Percentiles rank a stretch among this genome's conserved stretches.
Evolutionary conservation across 2,888 invertebrate species (phyloP).

Genomic region (Drosophila suboccidentalis): DNA sequence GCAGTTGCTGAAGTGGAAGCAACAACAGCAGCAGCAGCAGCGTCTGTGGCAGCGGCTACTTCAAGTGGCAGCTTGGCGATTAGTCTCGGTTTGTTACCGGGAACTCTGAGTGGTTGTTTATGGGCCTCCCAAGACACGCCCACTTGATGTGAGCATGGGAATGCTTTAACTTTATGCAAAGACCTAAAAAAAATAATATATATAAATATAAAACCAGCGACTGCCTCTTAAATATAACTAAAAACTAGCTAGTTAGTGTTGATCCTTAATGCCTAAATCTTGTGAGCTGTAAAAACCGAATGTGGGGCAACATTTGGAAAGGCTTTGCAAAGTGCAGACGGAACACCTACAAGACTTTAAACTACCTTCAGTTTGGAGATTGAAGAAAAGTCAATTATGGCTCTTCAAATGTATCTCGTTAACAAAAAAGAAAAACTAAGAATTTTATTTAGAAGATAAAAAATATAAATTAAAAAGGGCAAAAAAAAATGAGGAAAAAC

Average conservation of each 20-base stretch:
- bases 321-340: background rate
- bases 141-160: constrained; percentile 57
- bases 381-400: background rate
- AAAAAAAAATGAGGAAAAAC: too few species aligned
- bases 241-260: constrained; percentile 18
- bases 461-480: too few species aligned
- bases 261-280: constrained; percentile 3
- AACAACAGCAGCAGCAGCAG: constrained; percentile 22
- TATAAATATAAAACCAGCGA: constrained; percentile 2
- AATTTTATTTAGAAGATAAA: too few species aligned
- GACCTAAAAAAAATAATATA: constrained; percentile 3
- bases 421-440: background rate
- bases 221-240: constrained; percentile 17
- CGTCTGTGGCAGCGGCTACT: constrained; percentile 59
- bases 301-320: constrained; percentile 6
- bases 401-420: background rate
- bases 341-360: background rate
- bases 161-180: constrained; percentile 42
- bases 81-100: constrained; percentile 77
- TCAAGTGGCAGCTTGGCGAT: constrained; percentile 72
- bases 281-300: constrained; percentile 1
- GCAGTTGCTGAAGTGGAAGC: constrained; percentile 44
- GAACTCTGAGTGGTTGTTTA: constrained; percentile 72
- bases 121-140: constrained; percentile 72
- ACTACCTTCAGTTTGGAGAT: background rate